Evolutionary conservation across 1,140 invertebrate genomes (phyloP).

Genomic region (Lordiphosa stackelbergi): DNA sequence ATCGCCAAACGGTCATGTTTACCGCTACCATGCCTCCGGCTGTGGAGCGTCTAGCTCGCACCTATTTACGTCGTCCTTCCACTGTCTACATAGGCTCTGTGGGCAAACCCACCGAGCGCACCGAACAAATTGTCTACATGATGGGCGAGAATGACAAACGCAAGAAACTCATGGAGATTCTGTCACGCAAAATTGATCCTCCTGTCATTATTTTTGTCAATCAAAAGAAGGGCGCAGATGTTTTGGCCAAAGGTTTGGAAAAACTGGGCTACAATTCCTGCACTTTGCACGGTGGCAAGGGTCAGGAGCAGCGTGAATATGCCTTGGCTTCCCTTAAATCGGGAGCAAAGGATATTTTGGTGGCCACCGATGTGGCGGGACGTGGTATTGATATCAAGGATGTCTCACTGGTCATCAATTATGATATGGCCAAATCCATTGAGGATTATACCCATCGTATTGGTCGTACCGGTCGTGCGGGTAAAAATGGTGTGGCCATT

Average conservation of each 20-base stretch:
- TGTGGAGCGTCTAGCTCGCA: constrained; percentile 96
- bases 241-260: constrained; percentile 96
- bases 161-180: constrained; percentile 91
- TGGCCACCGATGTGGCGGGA: constrained; percentile 99
- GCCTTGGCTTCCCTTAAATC: constrained; percentile 96
- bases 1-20: constrained; percentile 99
- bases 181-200: constrained; percentile 92
- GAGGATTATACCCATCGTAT: constrained; percentile 99
- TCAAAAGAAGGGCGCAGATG: constrained; percentile 99
- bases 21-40: constrained; percentile 99
- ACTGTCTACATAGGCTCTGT: constrained; percentile 99
- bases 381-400: constrained; percentile 99
- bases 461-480: constrained; percentile 98
- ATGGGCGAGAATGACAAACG: constrained; percentile 96
- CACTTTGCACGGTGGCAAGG: constrained; percentile 99
- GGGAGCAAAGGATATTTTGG: constrained; percentile 97
- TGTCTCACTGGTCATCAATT: constrained; percentile 98
- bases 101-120: constrained; percentile 98
- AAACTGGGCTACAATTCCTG: constrained; percentile 98
- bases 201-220: constrained; percentile 99
- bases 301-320: constrained; percentile 99
- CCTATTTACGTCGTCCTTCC: constrained; percentile 95
- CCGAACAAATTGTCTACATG: constrained; percentile 98
- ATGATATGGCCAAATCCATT: constrained; percentile 99
- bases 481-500: constrained; percentile 96